Conservation (phyloP, 2,888 invertebrate genomes). For the Pyrochroa serraticornis region DNA sequence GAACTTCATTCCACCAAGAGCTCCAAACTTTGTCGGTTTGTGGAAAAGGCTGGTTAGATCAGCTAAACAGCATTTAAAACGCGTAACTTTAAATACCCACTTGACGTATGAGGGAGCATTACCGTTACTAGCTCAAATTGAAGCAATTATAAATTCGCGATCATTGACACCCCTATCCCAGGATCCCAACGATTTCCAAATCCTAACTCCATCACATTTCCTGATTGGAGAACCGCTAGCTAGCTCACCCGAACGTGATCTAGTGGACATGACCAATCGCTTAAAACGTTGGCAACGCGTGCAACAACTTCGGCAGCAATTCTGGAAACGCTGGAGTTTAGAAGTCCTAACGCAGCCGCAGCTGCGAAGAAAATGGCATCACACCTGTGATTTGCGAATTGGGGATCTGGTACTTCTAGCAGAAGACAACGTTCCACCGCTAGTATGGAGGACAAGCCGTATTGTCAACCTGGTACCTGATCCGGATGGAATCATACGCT, state of each 20-base stretch:
- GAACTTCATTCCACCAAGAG: slow-evolving; percentile 1
- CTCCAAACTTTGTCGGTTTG: not conserved
- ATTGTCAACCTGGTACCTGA: slow-evolving; percentile 35
- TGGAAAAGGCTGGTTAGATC: not conserved
- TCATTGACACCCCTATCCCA: not conserved
- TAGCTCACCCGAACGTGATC: no score
- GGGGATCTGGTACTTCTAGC: slow-evolving; percentile 38
- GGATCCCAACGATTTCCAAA: slow-evolving; percentile 6
- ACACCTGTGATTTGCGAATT: not conserved
- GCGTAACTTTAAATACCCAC: no score
- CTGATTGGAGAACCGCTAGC: no score
- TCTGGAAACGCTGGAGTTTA: no score
- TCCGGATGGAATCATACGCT: slow-evolving; percentile 34
- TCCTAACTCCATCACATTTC: slow-evolving; percentile 1
- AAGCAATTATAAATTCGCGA: not conserved
- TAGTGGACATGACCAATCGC: no score
- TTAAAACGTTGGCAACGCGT: no score
- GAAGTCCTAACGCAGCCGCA: not conserved
- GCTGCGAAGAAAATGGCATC: not conserved
- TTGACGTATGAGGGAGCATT: not conserved
- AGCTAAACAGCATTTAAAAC: not conserved
- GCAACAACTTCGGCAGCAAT: not conserved
- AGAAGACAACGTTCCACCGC: slow-evolving; percentile 32
- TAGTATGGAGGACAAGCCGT: slow-evolving; percentile 34
- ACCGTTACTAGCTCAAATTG: not conserved